A percentile compares a stretch with the other conserved stretches of the same genome.
phyloP scores from a whole-genome alignment of 2,797 vertebrate genomes.

The Manis crassicaudata region DNA sequence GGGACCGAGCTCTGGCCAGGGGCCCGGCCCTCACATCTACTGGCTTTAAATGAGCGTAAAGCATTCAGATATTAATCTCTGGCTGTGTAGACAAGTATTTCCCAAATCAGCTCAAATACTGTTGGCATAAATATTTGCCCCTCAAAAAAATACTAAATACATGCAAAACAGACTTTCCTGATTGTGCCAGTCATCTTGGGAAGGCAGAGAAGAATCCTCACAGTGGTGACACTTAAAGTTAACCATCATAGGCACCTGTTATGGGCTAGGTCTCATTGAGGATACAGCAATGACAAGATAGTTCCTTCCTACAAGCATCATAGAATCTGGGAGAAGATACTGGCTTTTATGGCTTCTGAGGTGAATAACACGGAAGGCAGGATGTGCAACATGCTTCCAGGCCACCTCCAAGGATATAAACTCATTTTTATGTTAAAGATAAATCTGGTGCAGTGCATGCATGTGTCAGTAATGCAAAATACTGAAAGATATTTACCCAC shows the following conservation, averaged over 20 bases:
- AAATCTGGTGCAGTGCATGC: background rate
- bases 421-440: background rate
- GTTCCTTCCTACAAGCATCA: background rate
- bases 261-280: background rate
- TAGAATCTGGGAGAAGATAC: background rate
- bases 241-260: background rate
- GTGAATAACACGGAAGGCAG: background rate
- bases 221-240: no score
- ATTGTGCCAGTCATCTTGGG: background rate
- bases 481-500: background rate
- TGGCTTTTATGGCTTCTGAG: background rate
- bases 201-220: background rate
- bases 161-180: background rate
- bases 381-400: background rate
- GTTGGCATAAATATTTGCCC: background rate
- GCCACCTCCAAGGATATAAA: background rate
- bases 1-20: no score
- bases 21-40: no score
- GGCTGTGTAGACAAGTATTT: background rate
- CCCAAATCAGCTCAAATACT: background rate
- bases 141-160: background rate
- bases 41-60: background rate
- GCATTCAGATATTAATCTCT: background rate
- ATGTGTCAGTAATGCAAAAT: background rate
- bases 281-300: background rate